phyloP scores from a whole-genome alignment of 2,797 vertebrate genomes.

The Pachyuromys duprasi region DNA sequence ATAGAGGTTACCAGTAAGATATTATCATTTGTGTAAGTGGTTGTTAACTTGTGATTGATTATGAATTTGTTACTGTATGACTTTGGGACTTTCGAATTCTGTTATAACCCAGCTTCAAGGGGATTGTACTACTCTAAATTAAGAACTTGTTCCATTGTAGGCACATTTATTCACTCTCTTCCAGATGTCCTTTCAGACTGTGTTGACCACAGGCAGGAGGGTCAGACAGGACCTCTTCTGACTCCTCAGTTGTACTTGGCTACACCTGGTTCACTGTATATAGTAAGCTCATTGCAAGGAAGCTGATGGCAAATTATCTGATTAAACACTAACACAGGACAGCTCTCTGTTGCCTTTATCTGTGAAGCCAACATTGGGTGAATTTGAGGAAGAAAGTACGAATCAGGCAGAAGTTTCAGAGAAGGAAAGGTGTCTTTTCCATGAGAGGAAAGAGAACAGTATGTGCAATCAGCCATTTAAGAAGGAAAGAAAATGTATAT shows the following conservation, averaged over 20 bases:
- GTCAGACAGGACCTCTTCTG: background rate
- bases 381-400: background rate
- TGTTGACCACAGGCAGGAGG: background rate
- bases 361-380: background rate
- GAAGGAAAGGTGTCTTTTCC: conserved; percentile 15
- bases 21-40: background rate
- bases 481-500: background rate
- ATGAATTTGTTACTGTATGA: background rate
- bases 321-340: background rate
- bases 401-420: conserved; percentile 7
- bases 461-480: background rate
- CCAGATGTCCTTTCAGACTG: background rate
- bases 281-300: background rate
- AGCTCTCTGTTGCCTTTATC: background rate
- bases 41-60: background rate
- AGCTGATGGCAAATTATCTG: background rate
- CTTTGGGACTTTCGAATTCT: background rate
- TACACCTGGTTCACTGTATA: background rate
- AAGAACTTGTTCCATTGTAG: background rate
- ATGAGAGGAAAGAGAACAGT: background rate
- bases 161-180: background rate
- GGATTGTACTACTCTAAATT: background rate
- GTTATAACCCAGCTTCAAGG: background rate
- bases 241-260: background rate
- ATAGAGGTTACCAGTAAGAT: background rate